These are phyloP conservation scores for Athripsodes cinereus DNA, from an alignment of 2,888 invertebrate genomes.

Conservation along the genomic window DNA sequence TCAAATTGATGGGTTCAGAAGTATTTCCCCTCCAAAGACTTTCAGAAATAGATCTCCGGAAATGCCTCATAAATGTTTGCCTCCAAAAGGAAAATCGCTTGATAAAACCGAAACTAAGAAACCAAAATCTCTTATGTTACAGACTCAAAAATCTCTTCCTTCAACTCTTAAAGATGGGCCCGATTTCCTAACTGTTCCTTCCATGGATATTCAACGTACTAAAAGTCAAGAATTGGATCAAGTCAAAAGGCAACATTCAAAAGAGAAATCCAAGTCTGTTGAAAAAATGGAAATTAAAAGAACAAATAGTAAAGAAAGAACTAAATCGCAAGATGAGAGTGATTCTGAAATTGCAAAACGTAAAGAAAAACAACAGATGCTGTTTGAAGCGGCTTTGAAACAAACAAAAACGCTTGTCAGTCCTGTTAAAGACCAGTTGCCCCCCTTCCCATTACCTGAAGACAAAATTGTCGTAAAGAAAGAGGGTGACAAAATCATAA, in stretches of 20 bases:
- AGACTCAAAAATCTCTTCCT: constrained; percentile 52
- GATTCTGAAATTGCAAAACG: constrained; percentile 66
- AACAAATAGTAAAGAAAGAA: constrained; percentile 56
- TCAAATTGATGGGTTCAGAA: constrained; percentile 38
- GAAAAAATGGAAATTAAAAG: constrained; percentile 59
- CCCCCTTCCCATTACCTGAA: constrained; percentile 66
- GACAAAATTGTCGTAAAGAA: constrained; percentile 67
- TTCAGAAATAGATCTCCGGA: constrained; percentile 35
- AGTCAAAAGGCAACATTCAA: constrained; percentile 45
- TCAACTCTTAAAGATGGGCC: constrained; percentile 48
- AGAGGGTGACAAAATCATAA: constrained; percentile 63
- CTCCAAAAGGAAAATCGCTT: constrained; percentile 42
- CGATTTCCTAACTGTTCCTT: constrained; percentile 49
- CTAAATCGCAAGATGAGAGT: constrained; percentile 67
- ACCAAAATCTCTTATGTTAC: constrained; percentile 38
- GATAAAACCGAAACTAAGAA: constrained; percentile 44
- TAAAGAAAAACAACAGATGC: constrained; percentile 67
- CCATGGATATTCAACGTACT: constrained; percentile 52
- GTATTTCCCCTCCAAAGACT: constrained; percentile 29
- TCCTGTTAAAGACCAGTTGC: constrained; percentile 65
- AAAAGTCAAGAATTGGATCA: constrained; percentile 58
- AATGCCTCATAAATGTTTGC: constrained; percentile 22
- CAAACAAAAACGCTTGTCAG: constrained; percentile 69
- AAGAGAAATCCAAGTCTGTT: constrained; percentile 63
- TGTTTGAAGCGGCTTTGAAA: constrained; percentile 69